A percentile compares a stretch with the other conserved stretches of the same genome.
Conservation (phyloP, 1,140 invertebrate genomes). For the Eriocheir sinensis region DNA sequence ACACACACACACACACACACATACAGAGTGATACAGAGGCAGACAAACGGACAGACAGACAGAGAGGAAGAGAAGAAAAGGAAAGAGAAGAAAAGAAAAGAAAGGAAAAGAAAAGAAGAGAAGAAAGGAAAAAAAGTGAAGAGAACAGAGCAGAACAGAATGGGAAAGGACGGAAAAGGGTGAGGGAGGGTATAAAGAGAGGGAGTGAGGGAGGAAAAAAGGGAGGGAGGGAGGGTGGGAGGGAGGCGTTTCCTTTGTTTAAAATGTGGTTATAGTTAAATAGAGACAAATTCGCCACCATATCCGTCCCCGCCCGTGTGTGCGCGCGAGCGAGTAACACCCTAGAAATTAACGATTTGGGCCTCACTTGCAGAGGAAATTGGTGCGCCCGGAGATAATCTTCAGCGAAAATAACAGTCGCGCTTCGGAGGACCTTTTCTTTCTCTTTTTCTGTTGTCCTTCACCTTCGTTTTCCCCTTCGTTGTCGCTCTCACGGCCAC, state of each 20-base stretch:
- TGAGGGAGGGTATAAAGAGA: neutral
- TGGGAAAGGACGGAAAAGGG: neutral
- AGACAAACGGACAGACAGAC: slow-evolving; percentile 24
- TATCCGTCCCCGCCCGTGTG: slow-evolving; percentile 39
- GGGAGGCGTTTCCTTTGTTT: slow-evolving; percentile 41
- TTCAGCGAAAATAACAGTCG: neutral
- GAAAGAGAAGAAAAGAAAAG: neutral
- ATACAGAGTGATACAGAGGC: neutral
- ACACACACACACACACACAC: neutral
- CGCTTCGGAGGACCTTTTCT: neutral
- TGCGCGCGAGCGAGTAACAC: neutral
- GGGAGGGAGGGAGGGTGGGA: neutral
- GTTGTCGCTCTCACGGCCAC: neutral
- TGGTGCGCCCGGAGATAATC: neutral
- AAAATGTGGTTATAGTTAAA: slow-evolving; percentile 70
- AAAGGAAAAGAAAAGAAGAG: slow-evolving; percentile 8
- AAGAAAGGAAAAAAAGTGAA: neutral
- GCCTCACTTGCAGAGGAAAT: slow-evolving; percentile 8
- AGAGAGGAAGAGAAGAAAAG: neutral
- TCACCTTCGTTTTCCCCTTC: neutral
- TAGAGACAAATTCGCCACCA: slow-evolving; percentile 61
- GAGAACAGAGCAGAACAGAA: neutral
- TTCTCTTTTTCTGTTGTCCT: neutral
- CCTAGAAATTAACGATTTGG: slow-evolving; percentile 32
- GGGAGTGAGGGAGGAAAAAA: neutral